Base-by-base conservation (phyloP, 2,797 vertebrate genomes). In the Cyclura pinguis region DNA sequence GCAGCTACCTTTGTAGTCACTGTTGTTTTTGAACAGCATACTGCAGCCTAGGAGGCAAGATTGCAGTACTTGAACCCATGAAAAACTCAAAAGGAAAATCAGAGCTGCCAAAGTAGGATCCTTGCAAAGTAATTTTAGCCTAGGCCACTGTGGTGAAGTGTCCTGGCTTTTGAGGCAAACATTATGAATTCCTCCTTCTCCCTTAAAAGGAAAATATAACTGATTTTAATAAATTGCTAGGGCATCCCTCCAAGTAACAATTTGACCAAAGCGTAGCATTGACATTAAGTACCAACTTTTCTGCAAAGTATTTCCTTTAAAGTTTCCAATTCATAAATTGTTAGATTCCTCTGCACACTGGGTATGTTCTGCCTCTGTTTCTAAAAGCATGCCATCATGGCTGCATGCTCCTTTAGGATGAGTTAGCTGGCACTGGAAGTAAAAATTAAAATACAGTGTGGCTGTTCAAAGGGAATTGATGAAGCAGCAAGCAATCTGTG, bases 31-130 rank as follows among this genome's bases (percentile, higher is more conserved):
- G n/a, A 84, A 84, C 57, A 83, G 72, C 62, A 27, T 67, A 55
- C n/a, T 77, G 72, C 80, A 87, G n/a, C 69, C 16, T 81, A 38
- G 80, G 72, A 90, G 57, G 35, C 59, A 52, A 83, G 20, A 35
- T 67, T 87, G 52, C 57, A 87, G 8, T 87, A 91, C 20, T 77
- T 84, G 80, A 77, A 90, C 72, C 69, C 35, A 22, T 77, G 57
- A 57, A 86, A 74, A 85, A 67, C 35, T 87, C 38, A 92, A 85
- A 96, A 92, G 55, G 90, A 94, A 95, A 95, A 94, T 50, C 93
- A 92, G 88, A 94, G 93, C 93, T 93, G 87, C 89, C 93, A 85
- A 94, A 83, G 91, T 92, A 90, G 82, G 93, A 94, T 94, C 93
- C 91, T 94, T 90, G 93, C 92, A 90, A 93, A 90, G 89, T 87